Base-by-base conservation (phyloP, 2,888 invertebrate genomes). In the Gymnosoma rotundatum region DNA sequence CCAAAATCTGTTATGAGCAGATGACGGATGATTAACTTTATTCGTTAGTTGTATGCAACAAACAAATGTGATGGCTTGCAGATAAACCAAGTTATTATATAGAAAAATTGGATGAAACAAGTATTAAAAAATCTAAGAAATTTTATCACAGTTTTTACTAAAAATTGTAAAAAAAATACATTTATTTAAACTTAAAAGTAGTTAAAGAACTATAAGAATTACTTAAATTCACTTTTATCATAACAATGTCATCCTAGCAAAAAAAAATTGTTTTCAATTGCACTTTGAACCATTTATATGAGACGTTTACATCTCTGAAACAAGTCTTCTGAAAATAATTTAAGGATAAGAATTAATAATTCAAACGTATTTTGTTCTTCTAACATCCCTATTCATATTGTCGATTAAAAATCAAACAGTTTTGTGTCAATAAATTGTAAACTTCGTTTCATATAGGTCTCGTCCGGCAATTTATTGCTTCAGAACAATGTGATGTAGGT, bases 371-470 rank as follows among this genome's bases (percentile, higher is more conserved):
- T 63, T 72, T 32, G 21, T 25, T 61, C 52, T 72, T 79, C 54
- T 63, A 73, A 80, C 80, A 69, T 73, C 63, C 2, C 10, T 4
- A 12, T 12, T 7, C 1, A 38, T 18, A 50, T 61, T 25, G 25
- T 63, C 76, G 76, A 80, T 70, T 69, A 78, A 84, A 73, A 69
- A 84, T 78, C 73, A 81, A 84, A 80, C 72, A 74, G 78, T 78
- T 81, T 84, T 79, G 70, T 74, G 73, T 80, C 80, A 80, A 74
- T 78, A 84, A 81, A 84, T 84, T 84, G 58, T 70, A 75, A 70
- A 63, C 48, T 72, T 8, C 48, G 14, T 18, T 64, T 45, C 25
- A 18, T 56, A 10, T 52, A 38, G 45, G 58, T 70, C 52, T 61
- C 52, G 50, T 60, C 69, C 70, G 56, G 25, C 54, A 32, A 2